Percentiles rank a stretch among this genome's conserved stretches.
phyloP scores from a whole-genome alignment of 2,113 vertebrate species.

The Puffinus mauretanicus region DNA sequence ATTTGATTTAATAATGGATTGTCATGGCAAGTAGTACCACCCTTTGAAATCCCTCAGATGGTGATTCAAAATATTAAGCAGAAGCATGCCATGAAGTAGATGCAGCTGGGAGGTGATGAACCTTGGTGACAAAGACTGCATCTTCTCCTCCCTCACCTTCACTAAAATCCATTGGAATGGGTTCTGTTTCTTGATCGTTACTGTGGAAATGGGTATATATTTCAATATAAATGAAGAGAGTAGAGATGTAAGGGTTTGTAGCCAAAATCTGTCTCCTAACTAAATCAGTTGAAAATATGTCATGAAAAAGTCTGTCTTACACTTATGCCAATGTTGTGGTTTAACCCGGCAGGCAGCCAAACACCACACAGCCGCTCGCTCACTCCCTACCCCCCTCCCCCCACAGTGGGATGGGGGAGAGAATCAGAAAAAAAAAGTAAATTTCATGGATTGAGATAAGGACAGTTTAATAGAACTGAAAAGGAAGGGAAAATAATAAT shows the following conservation, averaged over 20 bases:
- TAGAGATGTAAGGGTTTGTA: background rate
- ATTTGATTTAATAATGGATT: background rate
- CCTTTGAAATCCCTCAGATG: background rate
- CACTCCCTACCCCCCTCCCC: too few species aligned
- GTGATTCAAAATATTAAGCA: background rate
- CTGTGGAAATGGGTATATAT: background rate
- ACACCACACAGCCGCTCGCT: too few species aligned
- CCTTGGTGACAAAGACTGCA: background rate
- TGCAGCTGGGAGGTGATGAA: background rate
- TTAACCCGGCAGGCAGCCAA: too few species aligned
- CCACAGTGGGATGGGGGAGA: too few species aligned
- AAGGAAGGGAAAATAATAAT: too few species aligned
- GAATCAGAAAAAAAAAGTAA: too few species aligned
- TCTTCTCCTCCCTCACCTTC: background rate
- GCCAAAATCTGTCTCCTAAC: background rate
- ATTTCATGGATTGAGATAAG: too few species aligned
- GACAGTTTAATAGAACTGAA: too few species aligned
- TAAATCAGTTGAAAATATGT: background rate
- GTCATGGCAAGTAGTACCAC: background rate
- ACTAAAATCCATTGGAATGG: background rate
- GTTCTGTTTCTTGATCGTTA: background rate
- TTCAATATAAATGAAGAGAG: background rate
- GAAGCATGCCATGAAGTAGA: background rate
- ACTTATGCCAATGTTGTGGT: background rate
- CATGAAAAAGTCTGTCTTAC: background rate